A percentile compares a stretch with the other conserved stretches of the same genome.
Conservation (phyloP, 2,113 vertebrate genomes). For the Sceloporus undulatus region DNA sequence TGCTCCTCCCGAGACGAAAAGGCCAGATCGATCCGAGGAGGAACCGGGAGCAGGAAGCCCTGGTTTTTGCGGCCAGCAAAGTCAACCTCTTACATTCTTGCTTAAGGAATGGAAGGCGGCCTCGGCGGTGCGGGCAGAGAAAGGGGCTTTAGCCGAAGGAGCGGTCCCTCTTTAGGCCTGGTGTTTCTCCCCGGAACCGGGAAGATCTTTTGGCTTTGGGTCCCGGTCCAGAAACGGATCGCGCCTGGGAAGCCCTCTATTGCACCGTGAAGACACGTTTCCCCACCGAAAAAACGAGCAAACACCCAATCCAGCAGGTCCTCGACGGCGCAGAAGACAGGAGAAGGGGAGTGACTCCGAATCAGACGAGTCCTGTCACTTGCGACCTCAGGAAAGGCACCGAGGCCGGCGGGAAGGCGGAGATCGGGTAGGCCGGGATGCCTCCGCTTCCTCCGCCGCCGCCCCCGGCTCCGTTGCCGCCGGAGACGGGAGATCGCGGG, state of each 20-base stretch:
- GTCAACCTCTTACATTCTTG: too few relatives aligned
- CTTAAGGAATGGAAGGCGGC: not conserved
- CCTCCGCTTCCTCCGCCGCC: constrained; percentile 59
- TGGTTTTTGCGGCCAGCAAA: too few relatives aligned
- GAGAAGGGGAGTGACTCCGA: not conserved
- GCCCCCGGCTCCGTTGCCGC: constrained; percentile 79
- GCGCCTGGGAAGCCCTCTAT: constrained; percentile 62
- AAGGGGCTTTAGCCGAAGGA: too few relatives aligned
- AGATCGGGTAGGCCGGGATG: constrained; percentile 80
- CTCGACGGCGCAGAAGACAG: constrained; percentile 16
- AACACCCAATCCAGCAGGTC: constrained; percentile 50
- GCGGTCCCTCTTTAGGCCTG: too few relatives aligned
- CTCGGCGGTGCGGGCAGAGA: too few relatives aligned
- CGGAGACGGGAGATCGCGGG: constrained; percentile 78
- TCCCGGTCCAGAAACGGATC: constrained; percentile 10
- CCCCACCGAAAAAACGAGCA: not conserved
- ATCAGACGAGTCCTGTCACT: constrained; percentile 91
- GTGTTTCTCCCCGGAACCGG: not conserved
- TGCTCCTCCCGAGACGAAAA: too few relatives aligned
- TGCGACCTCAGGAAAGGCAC: constrained; percentile 88
- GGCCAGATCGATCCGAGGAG: too few relatives aligned
- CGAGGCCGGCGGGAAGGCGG: constrained; percentile 85
- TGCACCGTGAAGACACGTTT: constrained; percentile 55
- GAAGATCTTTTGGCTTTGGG: constrained; percentile 57
- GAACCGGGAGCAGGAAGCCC: too few relatives aligned